Base-by-base conservation (phyloP, 2,797 vertebrate genomes). In the Hipposideros larvatus region DNA sequence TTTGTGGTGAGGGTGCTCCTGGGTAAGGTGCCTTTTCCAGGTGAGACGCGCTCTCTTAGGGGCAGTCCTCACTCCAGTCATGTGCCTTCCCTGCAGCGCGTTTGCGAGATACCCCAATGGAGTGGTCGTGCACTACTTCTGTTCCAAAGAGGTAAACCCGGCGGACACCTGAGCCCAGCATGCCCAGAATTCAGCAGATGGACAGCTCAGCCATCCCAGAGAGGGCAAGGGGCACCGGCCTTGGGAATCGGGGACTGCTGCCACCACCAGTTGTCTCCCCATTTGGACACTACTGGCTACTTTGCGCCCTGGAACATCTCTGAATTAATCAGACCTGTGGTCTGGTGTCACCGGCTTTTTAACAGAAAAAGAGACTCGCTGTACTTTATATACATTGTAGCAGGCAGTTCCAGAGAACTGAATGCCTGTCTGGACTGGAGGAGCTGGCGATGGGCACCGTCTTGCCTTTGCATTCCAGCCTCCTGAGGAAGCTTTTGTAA, bases 121-220 rank as follows among this genome's bases (percentile, higher is more conserved):
- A 11, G 99, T 99, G 97, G 99, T 99, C 22, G 99, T 99, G 87
- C 99, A 99, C 98, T 99, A 99, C 98, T 99, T 99, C 99, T 99
- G 99, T 99, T 99, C 99, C 98, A 99, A 99, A 98, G 99, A 99
- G 98, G 98, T 99, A 94, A 98, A 98, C 90, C 53, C 98, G 0
- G 93, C 98, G 9, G 98, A 99, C 92, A 98, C 98, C 93, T 99
- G 98, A 99, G 97, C 71, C 73, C 68, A 79, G 91, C 41, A 75
- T 57, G 59, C 57, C 14, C 1, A 15, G 28, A 18, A 73, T 59
- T 85, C 71, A 15, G 73, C 78, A 75, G 41, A 79, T 74, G 89
- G 96, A 98, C 95, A 83, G 90, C 95, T 85, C 28, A 15, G 87
- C 87, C 83, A 43, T 59, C 63, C 94, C 21, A 10, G 68, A 89